Base-by-base conservation (phyloP, 1,140 invertebrate genomes). In the Drosophila bocki region DNA sequence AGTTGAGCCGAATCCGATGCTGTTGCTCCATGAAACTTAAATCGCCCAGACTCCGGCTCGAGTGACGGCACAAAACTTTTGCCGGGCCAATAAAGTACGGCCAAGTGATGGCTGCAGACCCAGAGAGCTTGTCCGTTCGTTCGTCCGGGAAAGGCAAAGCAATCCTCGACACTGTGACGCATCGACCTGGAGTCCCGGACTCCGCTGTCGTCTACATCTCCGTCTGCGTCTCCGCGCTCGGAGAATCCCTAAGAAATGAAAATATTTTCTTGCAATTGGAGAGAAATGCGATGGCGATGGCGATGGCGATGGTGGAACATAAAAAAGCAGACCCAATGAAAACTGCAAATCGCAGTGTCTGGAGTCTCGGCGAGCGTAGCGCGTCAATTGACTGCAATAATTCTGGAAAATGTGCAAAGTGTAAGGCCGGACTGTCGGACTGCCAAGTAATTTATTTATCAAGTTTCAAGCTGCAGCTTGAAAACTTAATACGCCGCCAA, bases 371-470 rank as follows among this genome's bases (percentile, higher is more conserved):
- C 41, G 62, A 54, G 48, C 57, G 51, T 60, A 60, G 79, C 58
- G 85, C 85, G 82, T 91, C 86, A 82, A 90, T 90, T 90, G 85
- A 85, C 78, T 90, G 85, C 85, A 90, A 90, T 90, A 90, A 90
- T 90, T 90, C 86, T 90, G 64, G 67, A 51, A 88, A 88, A 75
- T 78, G 84, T 80, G 78, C 70, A 87, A 88, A 87, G 80, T 87
- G 78, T 71, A 81, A 78, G 62, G 51, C 68, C 37, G 57, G 67
- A 69, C 65, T 64, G 78, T 51, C 64, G 42, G 75, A 45, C 58
- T 72, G 63, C 80, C 63, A 71, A 90, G 85, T 90, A 90, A 90
- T 90, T 90, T 90, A 90, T 90, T 90, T 90, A 90, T 90, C 85
- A 90, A 90, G 85, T 90, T 90, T 90, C 85, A 85, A 90, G 84